A percentile compares a stretch with the other conserved stretches of the same genome.
These are phyloP conservation scores for Cyphomyrus discorhynchus DNA, from an alignment of 2,113 vertebrate genomes.

Conservation along the genomic window DNA sequence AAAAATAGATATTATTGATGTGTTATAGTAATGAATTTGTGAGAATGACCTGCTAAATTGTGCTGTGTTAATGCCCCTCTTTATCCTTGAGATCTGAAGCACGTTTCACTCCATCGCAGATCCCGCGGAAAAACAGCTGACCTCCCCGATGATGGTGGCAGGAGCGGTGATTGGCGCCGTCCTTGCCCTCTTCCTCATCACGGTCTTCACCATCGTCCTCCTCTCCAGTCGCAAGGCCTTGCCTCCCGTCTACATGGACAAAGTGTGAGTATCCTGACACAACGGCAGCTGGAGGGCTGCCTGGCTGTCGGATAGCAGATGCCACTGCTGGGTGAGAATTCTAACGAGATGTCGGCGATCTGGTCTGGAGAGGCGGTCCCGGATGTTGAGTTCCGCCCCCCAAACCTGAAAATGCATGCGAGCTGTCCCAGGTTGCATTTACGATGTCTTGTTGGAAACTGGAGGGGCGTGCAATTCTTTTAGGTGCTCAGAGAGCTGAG, in stretches of 20 bases:
- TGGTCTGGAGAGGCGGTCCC: not conserved
- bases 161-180: slow-evolving; percentile 86
- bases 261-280: slow-evolving; percentile 56
- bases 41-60: not conserved
- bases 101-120: slow-evolving; percentile 45
- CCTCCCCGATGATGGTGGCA: slow-evolving; percentile 77
- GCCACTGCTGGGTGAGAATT: not conserved
- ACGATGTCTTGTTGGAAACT: not conserved
- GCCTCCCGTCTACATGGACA: slow-evolving; percentile 49
- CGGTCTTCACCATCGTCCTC: slow-evolving; percentile 78
- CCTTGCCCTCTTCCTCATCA: slow-evolving; percentile 84
- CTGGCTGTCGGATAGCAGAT: not conserved
- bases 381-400: not conserved
- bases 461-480: not conserved
- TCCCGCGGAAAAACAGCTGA: slow-evolving; percentile 64
- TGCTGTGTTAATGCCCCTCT: not conserved
- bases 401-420: not conserved
- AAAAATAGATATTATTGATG: not conserved
- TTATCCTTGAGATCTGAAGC: not conserved
- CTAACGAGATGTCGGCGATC: not conserved
- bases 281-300: not conserved
- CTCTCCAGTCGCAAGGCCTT: slow-evolving; percentile 68
- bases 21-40: not conserved
- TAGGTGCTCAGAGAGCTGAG: not conserved
- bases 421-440: not conserved